Evolutionary conservation across 2,113 vertebrate genomes (phyloP).

Genomic region (Speoplatyrhinus poulsoni): DNA sequence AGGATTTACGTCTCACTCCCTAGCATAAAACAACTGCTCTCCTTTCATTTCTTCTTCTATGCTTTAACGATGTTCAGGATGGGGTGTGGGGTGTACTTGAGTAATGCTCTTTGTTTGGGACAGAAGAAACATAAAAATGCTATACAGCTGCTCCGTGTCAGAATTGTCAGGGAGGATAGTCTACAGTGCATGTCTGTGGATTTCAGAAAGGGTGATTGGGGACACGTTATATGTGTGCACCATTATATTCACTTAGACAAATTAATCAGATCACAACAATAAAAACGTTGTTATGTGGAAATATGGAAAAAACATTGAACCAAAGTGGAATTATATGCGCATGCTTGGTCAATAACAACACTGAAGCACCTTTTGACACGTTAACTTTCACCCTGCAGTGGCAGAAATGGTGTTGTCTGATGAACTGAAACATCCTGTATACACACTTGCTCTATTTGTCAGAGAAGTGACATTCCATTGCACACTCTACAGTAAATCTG

Average conservation of each 20-base stretch:
- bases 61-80: conserved; percentile 38
- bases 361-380: conserved; percentile 13
- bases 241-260: conserved; percentile 27
- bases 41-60: conserved; percentile 44
- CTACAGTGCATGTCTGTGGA: conserved; percentile 36
- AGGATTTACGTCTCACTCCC: conserved; percentile 57
- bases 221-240: conserved; percentile 8
- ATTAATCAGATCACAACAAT: conserved; percentile 4
- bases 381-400: conserved; percentile 12
- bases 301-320: too few relatives aligned
- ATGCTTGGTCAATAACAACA: not conserved
- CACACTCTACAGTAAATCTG: conserved; percentile 19
- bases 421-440: conserved; percentile 42
- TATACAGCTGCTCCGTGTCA: conserved; percentile 37
- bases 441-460: conserved; percentile 41
- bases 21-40: conserved; percentile 51
- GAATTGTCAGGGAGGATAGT: conserved; percentile 38
- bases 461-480: conserved; percentile 35
- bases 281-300: conserved; percentile 3
- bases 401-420: conserved; percentile 25
- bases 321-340: not conserved
- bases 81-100: conserved; percentile 40
- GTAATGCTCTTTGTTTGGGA: conserved; percentile 66
- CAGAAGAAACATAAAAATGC: conserved; percentile 64
- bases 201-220: conserved; percentile 22